Conservation (phyloP, 2,113 vertebrate genomes). For the Galemys pyrenaicus region DNA sequence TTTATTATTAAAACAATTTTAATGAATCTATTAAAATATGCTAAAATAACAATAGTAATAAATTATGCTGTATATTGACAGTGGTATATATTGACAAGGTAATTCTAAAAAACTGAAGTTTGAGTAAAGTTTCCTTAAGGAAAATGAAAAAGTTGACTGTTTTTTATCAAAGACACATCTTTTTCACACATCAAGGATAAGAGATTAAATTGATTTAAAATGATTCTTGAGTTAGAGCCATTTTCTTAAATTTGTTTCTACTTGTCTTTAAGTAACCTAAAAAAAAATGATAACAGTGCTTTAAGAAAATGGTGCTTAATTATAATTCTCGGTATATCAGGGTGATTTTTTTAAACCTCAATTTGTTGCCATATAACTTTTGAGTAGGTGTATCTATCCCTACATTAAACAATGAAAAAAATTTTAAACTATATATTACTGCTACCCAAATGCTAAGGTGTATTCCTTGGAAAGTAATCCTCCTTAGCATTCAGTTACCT, state of each 20-base stretch:
- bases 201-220: neutral
- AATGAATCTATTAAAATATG: neutral
- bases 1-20: neutral
- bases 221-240: neutral
- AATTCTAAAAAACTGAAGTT: neutral
- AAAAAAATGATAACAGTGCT: neutral
- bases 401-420: neutral
- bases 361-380: neutral
- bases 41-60: neutral
- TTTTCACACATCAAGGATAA: neutral
- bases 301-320: neutral
- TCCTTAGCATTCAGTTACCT: neutral
- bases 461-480: too few species aligned
- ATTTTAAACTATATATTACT: neutral
- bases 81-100: neutral
- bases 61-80: neutral
- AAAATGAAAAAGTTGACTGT: neutral
- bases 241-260: slow-evolving; percentile 30
- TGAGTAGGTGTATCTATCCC: neutral
- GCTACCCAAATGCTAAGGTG: neutral
- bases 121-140: neutral
- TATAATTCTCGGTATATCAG: neutral
- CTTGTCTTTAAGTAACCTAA: neutral
- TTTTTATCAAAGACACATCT: neutral
- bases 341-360: neutral